These are phyloP conservation scores for Spilarctia lutea DNA, from an alignment of 2,888 invertebrate genomes.

Conservation along the genomic window DNA sequence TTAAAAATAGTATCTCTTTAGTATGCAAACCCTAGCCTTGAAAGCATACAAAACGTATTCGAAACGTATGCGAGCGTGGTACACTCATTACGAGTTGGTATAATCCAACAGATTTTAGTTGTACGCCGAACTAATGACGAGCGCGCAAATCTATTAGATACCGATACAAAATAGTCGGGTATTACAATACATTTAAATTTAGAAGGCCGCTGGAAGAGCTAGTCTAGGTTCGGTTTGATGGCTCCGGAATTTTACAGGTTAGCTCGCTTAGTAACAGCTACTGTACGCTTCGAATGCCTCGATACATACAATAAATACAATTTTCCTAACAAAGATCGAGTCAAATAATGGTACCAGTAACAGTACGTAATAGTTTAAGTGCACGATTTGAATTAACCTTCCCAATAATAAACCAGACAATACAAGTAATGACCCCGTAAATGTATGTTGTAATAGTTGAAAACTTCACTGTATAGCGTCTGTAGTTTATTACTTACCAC, in stretches of 20 bases:
- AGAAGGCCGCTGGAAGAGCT: constrained; percentile 26
- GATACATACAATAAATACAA: background rate
- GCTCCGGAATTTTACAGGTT: constrained; percentile 51
- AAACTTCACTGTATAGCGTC: background rate
- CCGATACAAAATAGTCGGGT: constrained; percentile 49
- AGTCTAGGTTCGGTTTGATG: constrained; percentile 1
- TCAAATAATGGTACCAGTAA: background rate
- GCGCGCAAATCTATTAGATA: constrained; percentile 24
- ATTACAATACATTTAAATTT: constrained; percentile 38
- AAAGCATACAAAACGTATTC: constrained; percentile 68
- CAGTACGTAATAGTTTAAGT: background rate
- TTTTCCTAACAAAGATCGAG: background rate
- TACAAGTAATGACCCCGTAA: background rate
- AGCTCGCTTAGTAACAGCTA: constrained; percentile 60
- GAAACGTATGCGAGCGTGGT: constrained; percentile 55
- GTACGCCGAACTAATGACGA: constrained; percentile 12
- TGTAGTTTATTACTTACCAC: background rate
- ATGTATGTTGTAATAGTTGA: background rate
- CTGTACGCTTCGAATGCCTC: constrained; percentile 25
- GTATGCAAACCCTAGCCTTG: constrained; percentile 66
- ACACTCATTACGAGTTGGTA: constrained; percentile 50
- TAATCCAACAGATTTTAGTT: constrained; percentile 45
- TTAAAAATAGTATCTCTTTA: constrained; percentile 66
- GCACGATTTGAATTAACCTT: background rate
- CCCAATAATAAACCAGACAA: background rate